Evolutionary conservation across 1,140 invertebrate genomes (phyloP).

Genomic region (Drosophila pruinosa): DNA sequence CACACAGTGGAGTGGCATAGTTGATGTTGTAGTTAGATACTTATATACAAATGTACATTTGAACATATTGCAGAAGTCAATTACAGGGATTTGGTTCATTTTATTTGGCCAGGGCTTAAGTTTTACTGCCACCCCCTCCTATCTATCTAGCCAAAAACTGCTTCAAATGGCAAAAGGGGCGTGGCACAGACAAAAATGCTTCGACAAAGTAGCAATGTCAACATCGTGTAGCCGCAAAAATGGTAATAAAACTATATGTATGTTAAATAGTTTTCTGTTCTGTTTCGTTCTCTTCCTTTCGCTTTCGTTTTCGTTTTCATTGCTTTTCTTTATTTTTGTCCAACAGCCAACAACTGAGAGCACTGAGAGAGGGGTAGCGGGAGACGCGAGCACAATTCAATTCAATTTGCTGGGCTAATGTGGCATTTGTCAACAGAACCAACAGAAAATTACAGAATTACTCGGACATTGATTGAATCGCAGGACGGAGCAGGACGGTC

Average conservation of each 20-base stretch:
- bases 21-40: constrained; percentile 3
- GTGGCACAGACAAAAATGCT: constrained; percentile 16
- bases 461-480: constrained; percentile 79
- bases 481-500: constrained; percentile 24
- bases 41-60: constrained; percentile 33
- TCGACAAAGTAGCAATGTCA: constrained; percentile 45
- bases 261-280: constrained; percentile 68
- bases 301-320: background rate
- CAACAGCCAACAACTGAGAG: constrained; percentile 10
- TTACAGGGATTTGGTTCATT: constrained; percentile 73
- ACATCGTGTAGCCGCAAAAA: constrained; percentile 61
- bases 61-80: constrained; percentile 73
- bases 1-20: constrained; percentile 1
- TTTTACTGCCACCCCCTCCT: constrained; percentile 30
- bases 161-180: constrained; percentile 9
- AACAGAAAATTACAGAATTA: constrained; percentile 79
- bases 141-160: background rate
- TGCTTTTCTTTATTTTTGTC: background rate
- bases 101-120: constrained; percentile 67
- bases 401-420: constrained; percentile 79
- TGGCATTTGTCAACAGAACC: constrained; percentile 77
- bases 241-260: constrained; percentile 71
- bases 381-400: constrained; percentile 61
- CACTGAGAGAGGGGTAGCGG: background rate
- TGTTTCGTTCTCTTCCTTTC: background rate